Evolutionary conservation across 2,113 vertebrate genomes (phyloP), one percentile per base, ranked within the genome.

Genomic region (Mastomys natalensis): DNA sequence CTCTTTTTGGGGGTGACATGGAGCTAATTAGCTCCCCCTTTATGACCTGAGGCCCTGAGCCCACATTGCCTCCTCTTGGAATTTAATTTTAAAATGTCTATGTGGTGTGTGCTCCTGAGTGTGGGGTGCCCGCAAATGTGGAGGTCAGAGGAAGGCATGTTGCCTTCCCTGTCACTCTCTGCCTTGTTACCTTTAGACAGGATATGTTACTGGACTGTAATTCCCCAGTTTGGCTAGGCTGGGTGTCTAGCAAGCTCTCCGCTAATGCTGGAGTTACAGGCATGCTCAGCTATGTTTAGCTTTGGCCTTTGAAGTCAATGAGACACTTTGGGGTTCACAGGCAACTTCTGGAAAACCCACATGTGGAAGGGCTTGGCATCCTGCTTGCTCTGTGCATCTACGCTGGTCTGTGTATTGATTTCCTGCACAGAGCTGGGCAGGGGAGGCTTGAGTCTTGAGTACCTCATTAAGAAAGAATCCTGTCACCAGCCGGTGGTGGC

Each of bases 41-140:
- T 31, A 29, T 7, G n/a, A 17, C 0, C 11, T 48, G 0, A 34
- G 3, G 0, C 19, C 73, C 43, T 8, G 5, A 7, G 5, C 12
- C 43, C 1, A 5, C 37, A 29, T 16, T 17, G 6, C 26, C 40
- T 70, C 29, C 72, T 60, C 29, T 51, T 0, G 2, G 86, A 40
- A 68, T 64, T 77, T 10, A 24, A 29, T 84, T 62, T 4, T 17
- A 19, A 58, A 60, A 60, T 21, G 5, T 53, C n/a, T 40, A 2
- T 76, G 40, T 29, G 73, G 43, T 85, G 26, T 85, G 60, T 21
- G 11, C 9, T 11, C 29, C 26, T 12, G 60, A 21, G 26, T 43
- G 26, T 19, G 26, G 29, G 7, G 29, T 45, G 8, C 10, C 15
- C 15, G 24, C n/a, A 17, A 15, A 31, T 5, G 1, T 19, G 26